These are phyloP conservation scores for Rhaphigaster nebulosa DNA, from an alignment of 2,888 invertebrate species.

Conservation along the genomic window DNA sequence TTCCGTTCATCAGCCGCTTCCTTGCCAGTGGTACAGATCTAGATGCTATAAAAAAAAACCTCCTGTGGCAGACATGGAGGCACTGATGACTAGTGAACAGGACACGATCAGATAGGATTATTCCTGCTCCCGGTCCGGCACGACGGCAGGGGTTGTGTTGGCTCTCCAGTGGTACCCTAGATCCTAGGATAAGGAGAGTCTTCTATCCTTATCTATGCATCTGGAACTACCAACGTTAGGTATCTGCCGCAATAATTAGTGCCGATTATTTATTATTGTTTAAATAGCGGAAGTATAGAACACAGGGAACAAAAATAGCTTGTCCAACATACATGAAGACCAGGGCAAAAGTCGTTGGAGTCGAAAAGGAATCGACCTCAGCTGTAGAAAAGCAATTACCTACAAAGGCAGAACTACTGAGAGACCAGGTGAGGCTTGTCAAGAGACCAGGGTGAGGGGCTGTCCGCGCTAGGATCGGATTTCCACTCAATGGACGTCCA, in stretches of 20 bases:
- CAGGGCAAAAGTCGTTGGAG: neutral
- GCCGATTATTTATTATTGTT: neutral
- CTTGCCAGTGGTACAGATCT: neutral
- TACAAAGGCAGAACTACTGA: neutral
- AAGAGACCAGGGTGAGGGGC: neutral
- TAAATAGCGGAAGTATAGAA: too few species aligned
- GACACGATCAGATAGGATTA: conserved; percentile 44
- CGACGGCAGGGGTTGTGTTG: conserved; percentile 27
- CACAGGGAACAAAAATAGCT: too few species aligned
- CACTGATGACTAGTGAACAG: conserved; percentile 48
- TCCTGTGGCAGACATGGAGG: conserved; percentile 11
- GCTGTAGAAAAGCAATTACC: neutral
- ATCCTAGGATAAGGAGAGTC: neutral
- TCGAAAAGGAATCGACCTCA: neutral
- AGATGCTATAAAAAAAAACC: neutral
- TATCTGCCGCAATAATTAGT: conserved; percentile 14
- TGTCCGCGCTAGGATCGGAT: neutral
- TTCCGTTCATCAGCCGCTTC: conserved; percentile 3
- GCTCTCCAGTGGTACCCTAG: neutral
- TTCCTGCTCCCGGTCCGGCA: conserved; percentile 3
- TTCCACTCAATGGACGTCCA: conserved; percentile 13
- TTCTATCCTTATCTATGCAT: neutral
- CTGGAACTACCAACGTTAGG: neutral
- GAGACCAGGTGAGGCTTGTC: conserved; percentile 13
- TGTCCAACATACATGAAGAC: too few species aligned